Base-by-base conservation (phyloP, 2,797 vertebrate species). In the Philypnodon macrostomus region DNA sequence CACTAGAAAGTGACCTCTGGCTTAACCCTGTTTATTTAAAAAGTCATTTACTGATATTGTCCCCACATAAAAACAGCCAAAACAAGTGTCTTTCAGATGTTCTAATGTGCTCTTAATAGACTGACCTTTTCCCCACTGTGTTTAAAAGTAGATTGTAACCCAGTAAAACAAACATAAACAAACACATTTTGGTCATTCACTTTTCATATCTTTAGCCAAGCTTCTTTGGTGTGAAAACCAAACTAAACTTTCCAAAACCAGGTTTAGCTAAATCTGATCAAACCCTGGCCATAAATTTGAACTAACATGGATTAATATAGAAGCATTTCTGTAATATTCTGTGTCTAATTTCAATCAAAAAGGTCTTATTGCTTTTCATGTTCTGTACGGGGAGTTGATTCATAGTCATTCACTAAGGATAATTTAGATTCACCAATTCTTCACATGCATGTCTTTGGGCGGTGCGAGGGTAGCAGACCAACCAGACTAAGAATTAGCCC, bases 131-230 rank as follows among this genome's bases (percentile, higher is more conserved):
- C 26, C 29, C 17, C 9, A 11, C 24, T 16, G 14, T 29, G n/a
- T 26, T 42, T 42, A 27, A 29, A 41, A 16, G 23, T 29, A 42
- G 39, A 42, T 15, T 27, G 23, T 29, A 9, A 2, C 14, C 39
- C 26, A 13, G 39, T 41, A 26, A 41, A 15, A 23, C 23, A 16
- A 42, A 42, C 9, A 27, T n/a, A n/a, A n/a, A n/a, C n/a, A 4
- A 37, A 29, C 2, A 29, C 15, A 16, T 41, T 41, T 42, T 29
- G 11, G 39, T 4, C 13, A 4, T 13, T 14, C 14, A 10, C 13
- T 26, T 26, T 23, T 40, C 21, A 23, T 12, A 14, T 23, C 19
- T 23, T 13, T 23, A 23, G 4, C 37, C 18, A 21, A 21, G 18
- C 4, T 38, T 2, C 15, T 23, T 24, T 39, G 19, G n/a, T 1